Evolutionary conservation across 92 coral and sea anemone genomes (phyloP).

Genomic region (Porites lobata): DNA sequence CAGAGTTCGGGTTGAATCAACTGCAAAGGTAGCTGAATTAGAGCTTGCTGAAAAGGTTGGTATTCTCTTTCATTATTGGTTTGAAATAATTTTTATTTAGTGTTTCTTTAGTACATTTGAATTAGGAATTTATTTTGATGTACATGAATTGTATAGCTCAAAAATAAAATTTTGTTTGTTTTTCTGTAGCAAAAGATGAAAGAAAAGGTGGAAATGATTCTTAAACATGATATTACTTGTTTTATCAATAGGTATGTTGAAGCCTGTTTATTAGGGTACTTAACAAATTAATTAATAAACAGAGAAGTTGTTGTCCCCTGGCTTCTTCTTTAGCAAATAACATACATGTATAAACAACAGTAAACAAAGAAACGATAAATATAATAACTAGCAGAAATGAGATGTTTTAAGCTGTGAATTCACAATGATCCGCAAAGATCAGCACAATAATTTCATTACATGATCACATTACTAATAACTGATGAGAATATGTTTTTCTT

Average conservation of each 20-base stretch:
- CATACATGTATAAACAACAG: no score
- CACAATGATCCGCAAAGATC: no score
- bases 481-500: not conserved
- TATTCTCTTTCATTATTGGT: not conserved
- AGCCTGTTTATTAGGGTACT: not conserved
- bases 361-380: no score
- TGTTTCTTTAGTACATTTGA: not conserved
- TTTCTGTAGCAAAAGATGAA: conserved; percentile 93
- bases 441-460: no score
- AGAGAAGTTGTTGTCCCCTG: no score
- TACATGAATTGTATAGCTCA: not conserved
- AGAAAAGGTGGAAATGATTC: conserved; percentile 94
- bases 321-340: no score
- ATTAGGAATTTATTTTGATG: not conserved
- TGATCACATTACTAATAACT: no score
- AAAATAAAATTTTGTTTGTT: not conserved
- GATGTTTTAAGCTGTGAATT: no score
- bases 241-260: conserved; percentile 91
- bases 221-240: conserved; percentile 93
- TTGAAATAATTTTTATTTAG: not conserved
- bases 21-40: conserved; percentile 96
- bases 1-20: conserved; percentile 96
- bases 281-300: no score
- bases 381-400: no score
- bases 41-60: conserved; percentile 97